Conservation (phyloP, 1,140 invertebrate genomes). For the Paraescarpia echinospica region DNA sequence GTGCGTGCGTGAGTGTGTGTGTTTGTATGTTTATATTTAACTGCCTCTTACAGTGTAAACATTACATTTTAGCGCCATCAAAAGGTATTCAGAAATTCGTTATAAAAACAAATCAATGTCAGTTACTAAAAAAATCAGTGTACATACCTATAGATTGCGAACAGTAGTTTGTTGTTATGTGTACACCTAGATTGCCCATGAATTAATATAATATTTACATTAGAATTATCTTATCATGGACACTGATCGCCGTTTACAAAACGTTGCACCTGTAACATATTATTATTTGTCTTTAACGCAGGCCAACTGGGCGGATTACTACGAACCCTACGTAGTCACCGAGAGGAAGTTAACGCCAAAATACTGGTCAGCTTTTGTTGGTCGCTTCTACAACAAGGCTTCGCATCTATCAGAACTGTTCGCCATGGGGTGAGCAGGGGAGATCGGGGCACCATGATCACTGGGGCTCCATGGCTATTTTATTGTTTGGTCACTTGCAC, state of each 20-base stretch:
- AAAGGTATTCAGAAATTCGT: too few relatives aligned
- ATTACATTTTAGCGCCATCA: too few relatives aligned
- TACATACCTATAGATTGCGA: too few relatives aligned
- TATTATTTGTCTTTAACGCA: neutral
- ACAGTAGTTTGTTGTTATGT: too few relatives aligned
- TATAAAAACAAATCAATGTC: too few relatives aligned
- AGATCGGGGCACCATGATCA: too few relatives aligned
- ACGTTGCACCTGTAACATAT: neutral
- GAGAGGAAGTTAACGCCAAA: neutral
- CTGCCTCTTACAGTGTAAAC: too few relatives aligned
- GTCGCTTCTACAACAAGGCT: neutral
- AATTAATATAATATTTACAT: neutral
- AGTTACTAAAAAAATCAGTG: too few relatives aligned
- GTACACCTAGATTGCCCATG: neutral
- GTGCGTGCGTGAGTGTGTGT: too few relatives aligned
- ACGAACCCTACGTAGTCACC: neutral
- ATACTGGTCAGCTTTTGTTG: neutral
- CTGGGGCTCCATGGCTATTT: too few relatives aligned
- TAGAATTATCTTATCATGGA: neutral
- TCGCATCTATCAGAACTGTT: neutral
- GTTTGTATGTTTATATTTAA: too few relatives aligned
- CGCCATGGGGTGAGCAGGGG: neutral
- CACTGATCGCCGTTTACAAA: neutral
- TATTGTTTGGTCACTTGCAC: neutral
- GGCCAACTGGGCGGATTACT: neutral